Percentiles rank a stretch among this genome's conserved stretches.
Evolutionary conservation across 2,113 vertebrate species (phyloP).

Genomic region (Tinamus guttatus): DNA sequence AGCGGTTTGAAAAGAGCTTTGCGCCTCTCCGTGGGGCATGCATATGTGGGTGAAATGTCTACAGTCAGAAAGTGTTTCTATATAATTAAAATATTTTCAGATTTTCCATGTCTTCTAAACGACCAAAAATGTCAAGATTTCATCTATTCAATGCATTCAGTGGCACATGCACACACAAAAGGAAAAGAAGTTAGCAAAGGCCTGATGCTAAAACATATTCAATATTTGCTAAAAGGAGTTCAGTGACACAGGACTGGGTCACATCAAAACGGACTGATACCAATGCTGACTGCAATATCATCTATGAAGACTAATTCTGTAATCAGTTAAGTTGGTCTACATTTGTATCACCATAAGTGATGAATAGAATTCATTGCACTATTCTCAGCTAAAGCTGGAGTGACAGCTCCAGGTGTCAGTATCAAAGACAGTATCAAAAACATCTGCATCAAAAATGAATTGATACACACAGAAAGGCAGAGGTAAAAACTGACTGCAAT

Average conservation of each 20-base stretch:
- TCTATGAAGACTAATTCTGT: neutral
- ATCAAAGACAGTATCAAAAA: neutral
- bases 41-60: slow-evolving; percentile 25
- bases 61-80: slow-evolving; percentile 26
- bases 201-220: neutral
- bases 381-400: neutral
- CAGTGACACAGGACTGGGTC: neutral
- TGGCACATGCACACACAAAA: neutral
- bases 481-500: neutral
- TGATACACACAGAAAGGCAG: neutral
- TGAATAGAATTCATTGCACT: neutral
- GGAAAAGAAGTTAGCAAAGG: neutral
- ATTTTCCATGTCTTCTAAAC: slow-evolving; percentile 32
- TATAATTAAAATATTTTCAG: slow-evolving; percentile 49
- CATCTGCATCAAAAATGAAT: neutral
- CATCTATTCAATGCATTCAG: slow-evolving; percentile 6
- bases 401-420: too few species aligned
- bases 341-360: neutral
- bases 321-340: neutral
- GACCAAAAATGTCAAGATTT: slow-evolving; percentile 26
- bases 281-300: neutral
- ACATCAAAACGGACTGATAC: neutral
- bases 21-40: slow-evolving; percentile 21
- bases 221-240: neutral
- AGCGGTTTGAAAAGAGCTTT: slow-evolving; percentile 52